Conservation (phyloP, 2,888 invertebrate genomes). For the Piscicola geometra region DNA sequence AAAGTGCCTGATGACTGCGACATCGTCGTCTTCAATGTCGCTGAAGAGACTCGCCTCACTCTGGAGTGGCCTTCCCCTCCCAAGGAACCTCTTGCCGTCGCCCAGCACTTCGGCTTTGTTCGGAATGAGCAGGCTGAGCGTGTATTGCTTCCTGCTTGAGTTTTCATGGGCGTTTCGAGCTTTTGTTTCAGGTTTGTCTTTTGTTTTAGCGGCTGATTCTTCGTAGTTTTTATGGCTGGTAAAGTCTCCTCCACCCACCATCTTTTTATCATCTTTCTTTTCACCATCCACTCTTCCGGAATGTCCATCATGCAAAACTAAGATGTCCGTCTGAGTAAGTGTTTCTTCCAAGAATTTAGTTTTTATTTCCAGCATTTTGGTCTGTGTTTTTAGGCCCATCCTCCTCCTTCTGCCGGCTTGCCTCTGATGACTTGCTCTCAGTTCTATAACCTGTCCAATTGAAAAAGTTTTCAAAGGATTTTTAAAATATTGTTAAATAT, state of each 20-base stretch:
- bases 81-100: neutral
- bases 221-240: neutral
- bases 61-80: neutral
- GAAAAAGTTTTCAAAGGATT: no score
- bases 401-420: neutral
- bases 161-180: neutral
- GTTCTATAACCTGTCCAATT: neutral
- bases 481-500: no score
- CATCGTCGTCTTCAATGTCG: slow-evolving; percentile 1
- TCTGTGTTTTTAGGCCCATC: neutral
- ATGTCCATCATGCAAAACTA: neutral
- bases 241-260: no score
- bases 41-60: slow-evolving; percentile 9
- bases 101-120: neutral
- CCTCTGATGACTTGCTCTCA: neutral
- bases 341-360: neutral
- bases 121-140: neutral
- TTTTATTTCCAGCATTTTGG: neutral
- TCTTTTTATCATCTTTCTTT: no score
- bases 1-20: neutral
- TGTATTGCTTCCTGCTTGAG: neutral
- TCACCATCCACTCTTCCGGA: no score
- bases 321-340: neutral
- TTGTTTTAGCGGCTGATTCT: neutral
- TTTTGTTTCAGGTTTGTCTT: neutral